Base-by-base conservation (phyloP, 2,797 vertebrate genomes). In the Babyrousa celebensis region DNA sequence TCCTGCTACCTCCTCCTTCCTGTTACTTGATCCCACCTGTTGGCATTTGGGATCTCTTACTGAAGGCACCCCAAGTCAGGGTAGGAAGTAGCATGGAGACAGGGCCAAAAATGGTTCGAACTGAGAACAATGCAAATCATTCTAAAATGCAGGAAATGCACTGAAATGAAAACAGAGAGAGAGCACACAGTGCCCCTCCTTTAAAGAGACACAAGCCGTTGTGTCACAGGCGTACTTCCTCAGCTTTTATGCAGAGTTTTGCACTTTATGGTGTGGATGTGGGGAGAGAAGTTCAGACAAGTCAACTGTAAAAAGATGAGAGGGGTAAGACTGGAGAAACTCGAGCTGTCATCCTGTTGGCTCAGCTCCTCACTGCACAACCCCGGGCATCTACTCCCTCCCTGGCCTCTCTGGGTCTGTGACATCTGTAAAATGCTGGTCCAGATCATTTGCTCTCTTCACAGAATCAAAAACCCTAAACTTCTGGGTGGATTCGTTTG, bases 311-410 rank as follows among this genome's bases (percentile, higher is more conserved):
- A 43, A 63, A 32, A 17, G 1, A 21, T 9, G 36, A 67, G 21
- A 48, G 20, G 52, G 58, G 12, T 11, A 23, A 54, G n/a, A 9
- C 0, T 3, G n/a, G 40, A 48, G 36, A 40, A 29, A 7, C 7
- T 2, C 7, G 15, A 0, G 0, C 0, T 1, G 60, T 12, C 1
- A 8, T 6, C 21, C 67, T 65, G 10, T 12, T 0, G 56, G 25
- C 2, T 8, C 15, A 1, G n/a, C 58, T 1, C 27, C 32, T 9
- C 0, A 21, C 0, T 2, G 18, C 3, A 29, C 48, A 9, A 60
- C 11, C 29, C 36, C 29, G 11, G 23, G 43, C 7, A 0, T 6
- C 21, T 40, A 1, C 12, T 6, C 9, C 67, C 0, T 21, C 20
- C 84, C 23, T 8, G 75, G 70, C 21, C 6, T 12, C 12, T 2